Conservation (phyloP, 37 sponge, comb jelly and placozoan genomes). For the Halichondria panicea region DNA sequence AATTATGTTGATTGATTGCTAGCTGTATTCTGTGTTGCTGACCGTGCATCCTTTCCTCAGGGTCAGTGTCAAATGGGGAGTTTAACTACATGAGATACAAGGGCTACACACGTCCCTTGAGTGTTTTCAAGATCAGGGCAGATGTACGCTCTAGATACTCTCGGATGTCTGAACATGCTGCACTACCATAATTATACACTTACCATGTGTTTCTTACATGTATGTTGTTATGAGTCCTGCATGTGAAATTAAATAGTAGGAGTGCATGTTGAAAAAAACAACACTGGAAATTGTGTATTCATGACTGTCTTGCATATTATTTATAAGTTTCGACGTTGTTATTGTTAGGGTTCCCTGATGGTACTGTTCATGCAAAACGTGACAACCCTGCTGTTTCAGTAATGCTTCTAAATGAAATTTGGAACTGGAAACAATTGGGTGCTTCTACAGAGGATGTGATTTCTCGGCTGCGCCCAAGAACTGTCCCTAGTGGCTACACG, state of each 20-base stretch:
- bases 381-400: conserved; percentile 16
- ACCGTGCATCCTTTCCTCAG: too few relatives aligned
- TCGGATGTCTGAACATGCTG: not conserved
- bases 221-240: too few relatives aligned
- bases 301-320: not conserved
- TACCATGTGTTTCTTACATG: not conserved
- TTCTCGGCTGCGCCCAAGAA: conserved; percentile 3
- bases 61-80: conserved; percentile 39
- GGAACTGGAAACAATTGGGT: conserved; percentile 3
- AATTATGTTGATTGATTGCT: not conserved
- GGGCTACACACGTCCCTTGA: conserved; percentile 33
- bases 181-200: not conserved
- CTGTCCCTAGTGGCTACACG: conserved; percentile 38
- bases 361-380: conserved; percentile 6
- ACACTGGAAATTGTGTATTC: too few relatives aligned
- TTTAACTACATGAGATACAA: conserved; percentile 30
- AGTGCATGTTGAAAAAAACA: too few relatives aligned
- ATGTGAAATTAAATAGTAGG: too few relatives aligned
- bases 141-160: conserved; percentile 7
- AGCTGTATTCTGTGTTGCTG: not conserved
- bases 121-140: conserved; percentile 12
- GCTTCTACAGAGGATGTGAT: conserved; percentile 7
- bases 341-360: conserved; percentile 1
- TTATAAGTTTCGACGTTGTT: not conserved
- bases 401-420: conserved; percentile 1